Evolutionary conservation across 2,888 invertebrate genomes (phyloP), one percentile per base, ranked within the genome.

Genomic region (Latrodectus elegans): DNA sequence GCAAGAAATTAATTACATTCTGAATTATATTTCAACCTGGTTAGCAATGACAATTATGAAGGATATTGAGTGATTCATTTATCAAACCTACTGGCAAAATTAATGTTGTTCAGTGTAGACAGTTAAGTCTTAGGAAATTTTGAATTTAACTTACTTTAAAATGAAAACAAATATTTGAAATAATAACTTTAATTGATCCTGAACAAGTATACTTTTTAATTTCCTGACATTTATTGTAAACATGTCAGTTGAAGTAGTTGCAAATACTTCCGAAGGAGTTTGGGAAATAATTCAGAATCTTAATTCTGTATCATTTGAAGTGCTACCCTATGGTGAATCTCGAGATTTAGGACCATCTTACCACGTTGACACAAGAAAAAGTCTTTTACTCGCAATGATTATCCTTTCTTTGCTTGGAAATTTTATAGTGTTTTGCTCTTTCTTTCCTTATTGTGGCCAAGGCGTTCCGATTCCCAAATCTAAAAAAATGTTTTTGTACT

Each of bases 401-500:
- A 14, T 53, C 14, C 8, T 87, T 26, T 87, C 87, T 4, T 26
- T 82, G 0, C 9, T 87, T 12, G 87, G 87, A 17, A 87, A 87
- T 22, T 55, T 67, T 12, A 53, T 76, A 38, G 78, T 87, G 8
- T 60, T 60, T 11, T 60, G 60, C 14, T 60, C 60, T 60, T 60
- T 60, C 60, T 60, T 15, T 60, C 60, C 60, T 60, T 60, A 60
- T 10, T 72, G 77, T 55, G 77, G 73, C 49, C 52, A 67, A 65
- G 15, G 82, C 9, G 22, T 64, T 11, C 76, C 82, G 9, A 38
- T 64, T 11, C 76, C 82, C 8, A 85, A 85, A 67, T 51, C 83
- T 10, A 82, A 87, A 53, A 68, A 82, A 22, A 55, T 87, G 49
- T 87, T 87, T 51, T 77, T 87, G n/a, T 76, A 87, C 26, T 60